A percentile compares a stretch with the other conserved stretches of the same genome.
These are phyloP conservation scores for Meriones unguiculatus DNA, from an alignment of 2,113 vertebrate genomes.

Conservation along the genomic window DNA sequence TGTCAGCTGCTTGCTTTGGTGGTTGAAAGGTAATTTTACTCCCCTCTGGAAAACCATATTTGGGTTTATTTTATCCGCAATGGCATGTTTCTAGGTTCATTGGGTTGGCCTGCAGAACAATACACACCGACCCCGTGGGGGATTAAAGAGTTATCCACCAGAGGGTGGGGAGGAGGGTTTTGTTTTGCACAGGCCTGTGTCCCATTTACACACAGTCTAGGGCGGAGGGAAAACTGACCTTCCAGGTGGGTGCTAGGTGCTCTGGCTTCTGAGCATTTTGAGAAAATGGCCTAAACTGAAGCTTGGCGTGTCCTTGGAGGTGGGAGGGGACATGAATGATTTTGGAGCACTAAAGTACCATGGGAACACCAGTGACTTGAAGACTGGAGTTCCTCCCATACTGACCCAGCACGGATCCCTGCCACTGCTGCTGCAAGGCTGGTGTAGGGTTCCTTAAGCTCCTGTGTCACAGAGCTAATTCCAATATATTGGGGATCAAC, in stretches of 20 bases:
- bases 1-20: neutral
- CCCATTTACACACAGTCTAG: neutral
- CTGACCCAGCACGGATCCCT: neutral
- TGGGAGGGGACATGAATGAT: neutral
- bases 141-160: neutral
- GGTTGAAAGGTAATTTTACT: neutral
- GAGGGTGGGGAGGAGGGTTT: neutral
- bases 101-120: neutral
- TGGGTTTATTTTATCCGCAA: neutral
- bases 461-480: neutral
- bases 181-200: neutral
- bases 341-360: neutral
- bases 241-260: neutral
- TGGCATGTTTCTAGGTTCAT: neutral
- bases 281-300: neutral
- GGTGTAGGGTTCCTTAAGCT: neutral
- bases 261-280: neutral
- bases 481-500: neutral
- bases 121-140: neutral
- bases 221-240: neutral
- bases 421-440: neutral
- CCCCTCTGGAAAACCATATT: neutral
- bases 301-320: too few species aligned
- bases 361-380: neutral
- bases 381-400: neutral